A percentile compares a stretch with the other conserved stretches of the same genome.
phyloP scores from a whole-genome alignment of 2,888 invertebrate species.

The Watsonalla cultraria region DNA sequence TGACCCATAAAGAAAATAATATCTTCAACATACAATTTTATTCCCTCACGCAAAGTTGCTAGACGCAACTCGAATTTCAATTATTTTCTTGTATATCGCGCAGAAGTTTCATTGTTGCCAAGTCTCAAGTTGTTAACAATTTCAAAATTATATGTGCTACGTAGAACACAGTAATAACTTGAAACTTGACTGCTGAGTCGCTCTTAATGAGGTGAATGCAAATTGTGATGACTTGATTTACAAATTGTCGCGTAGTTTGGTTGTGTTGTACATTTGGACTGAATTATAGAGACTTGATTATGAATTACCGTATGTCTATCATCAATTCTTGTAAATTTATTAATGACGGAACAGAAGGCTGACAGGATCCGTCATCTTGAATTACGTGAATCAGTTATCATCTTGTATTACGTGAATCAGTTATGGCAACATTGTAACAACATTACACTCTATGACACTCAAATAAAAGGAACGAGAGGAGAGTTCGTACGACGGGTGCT shows the following conservation, averaged over 20 bases:
- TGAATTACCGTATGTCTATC: too few relatives aligned
- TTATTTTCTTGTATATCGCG: constrained; percentile 3
- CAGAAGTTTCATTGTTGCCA: background rate
- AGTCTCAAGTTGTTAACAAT: constrained; percentile 2
- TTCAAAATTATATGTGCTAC: constrained; percentile 1
- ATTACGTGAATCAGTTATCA: too few relatives aligned
- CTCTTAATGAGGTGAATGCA: background rate
- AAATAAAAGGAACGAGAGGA: too few relatives aligned
- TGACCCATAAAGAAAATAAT: background rate
- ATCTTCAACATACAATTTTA: background rate
- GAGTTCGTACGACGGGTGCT: too few relatives aligned
- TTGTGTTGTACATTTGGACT: background rate
- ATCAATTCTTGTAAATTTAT: too few relatives aligned
- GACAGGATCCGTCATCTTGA: too few relatives aligned
- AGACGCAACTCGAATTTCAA: constrained; percentile 1
- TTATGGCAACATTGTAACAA: too few relatives aligned
- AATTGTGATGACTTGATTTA: background rate
- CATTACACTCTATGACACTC: too few relatives aligned
- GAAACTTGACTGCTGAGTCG: background rate
- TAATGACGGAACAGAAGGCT: too few relatives aligned
- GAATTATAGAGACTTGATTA: too few relatives aligned
- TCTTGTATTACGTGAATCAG: too few relatives aligned
- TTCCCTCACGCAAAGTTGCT: background rate
- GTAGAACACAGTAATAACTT: background rate
- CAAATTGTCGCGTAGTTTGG: background rate